Evolutionary conservation across 1,140 invertebrate genomes (phyloP), one percentile per base, ranked within the genome.

Genomic region (Sitophilus oryzae): DNA sequence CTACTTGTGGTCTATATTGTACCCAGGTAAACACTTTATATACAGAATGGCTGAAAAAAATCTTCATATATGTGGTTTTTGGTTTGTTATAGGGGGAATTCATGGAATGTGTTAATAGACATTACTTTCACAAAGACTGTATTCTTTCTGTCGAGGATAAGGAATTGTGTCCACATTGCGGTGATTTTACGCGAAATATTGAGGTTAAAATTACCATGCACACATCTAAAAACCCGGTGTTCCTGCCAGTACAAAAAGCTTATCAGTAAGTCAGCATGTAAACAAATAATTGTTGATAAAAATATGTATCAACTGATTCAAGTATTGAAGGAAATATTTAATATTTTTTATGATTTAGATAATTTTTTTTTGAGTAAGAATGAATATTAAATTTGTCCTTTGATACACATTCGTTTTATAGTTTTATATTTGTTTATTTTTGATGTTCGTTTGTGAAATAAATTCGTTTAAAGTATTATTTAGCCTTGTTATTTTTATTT

Each of bases 1-100:
- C 91, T 0, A 83, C 84, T 0, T 96, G 93, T 73, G 93, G 92
- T 4, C 74, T 91, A 14, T 96, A 93, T 71, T 96, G 92, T 67
- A 88, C 91, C 21, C 90, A 94, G 79, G 92, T 69, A 60, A 36
- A 18, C 1, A n/a, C n/a, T n/a, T n/a, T n/a, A n/a, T n/a, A n/a
- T n/a, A n/a, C n/a, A n/a, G n/a, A n/a, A n/a, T n/a, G n/a, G n/a
- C n/a, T n/a, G n/a, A n/a, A n/a, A n/a, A n/a, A n/a, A n/a, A n/a
- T n/a, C n/a, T n/a, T n/a, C n/a, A n/a, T 38, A n/a, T 5, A 38
- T 5, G 21, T 44, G 8, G 5, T 44, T 44, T 46, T 46, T 44
- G 52, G 30, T 48, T 43, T 44, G 38, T 61, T 68, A 34, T 60
- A 83, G 80, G 82, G 86, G 20, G 76, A 75, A 56, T 88, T 88